phyloP scores from a whole-genome alignment of 2,888 invertebrate species.

The Ophraella communa region DNA sequence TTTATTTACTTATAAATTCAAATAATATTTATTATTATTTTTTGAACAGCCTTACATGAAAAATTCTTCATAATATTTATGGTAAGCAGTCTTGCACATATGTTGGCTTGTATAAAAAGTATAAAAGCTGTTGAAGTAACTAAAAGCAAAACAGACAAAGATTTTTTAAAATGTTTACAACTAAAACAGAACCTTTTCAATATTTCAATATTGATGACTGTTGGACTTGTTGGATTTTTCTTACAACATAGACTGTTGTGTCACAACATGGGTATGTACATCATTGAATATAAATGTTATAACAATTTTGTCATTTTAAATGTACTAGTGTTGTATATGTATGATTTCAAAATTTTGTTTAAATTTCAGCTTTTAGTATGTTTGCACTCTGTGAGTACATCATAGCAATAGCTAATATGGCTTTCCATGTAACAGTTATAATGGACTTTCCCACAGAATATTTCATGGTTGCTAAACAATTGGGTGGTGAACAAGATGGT shows the following conservation, averaged over 20 bases:
- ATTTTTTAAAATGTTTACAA: constrained; percentile 47
- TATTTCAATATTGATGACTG: constrained; percentile 78
- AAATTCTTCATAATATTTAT: constrained; percentile 92
- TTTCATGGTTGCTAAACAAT: constrained; percentile 68
- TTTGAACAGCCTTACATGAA: constrained; percentile 80
- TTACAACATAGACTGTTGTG: constrained; percentile 87
- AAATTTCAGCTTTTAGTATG: constrained; percentile 88
- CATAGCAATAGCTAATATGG: constrained; percentile 91
- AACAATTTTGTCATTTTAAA: neutral
- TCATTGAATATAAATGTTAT: neutral
- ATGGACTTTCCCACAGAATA: constrained; percentile 86
- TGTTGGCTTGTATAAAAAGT: constrained; percentile 75
- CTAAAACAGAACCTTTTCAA: constrained; percentile 78
- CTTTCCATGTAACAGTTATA: constrained; percentile 87
- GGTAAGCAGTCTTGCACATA: constrained; percentile 82
- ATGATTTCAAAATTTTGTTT: neutral
- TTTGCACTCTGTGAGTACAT: constrained; percentile 93
- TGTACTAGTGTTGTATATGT: constrained; percentile 1
- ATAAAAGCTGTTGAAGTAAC: constrained; percentile 53
- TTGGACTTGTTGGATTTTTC: constrained; percentile 87
- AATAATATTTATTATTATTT: neutral
- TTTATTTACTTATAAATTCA: too few species aligned
- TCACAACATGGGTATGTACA: constrained; percentile 81
- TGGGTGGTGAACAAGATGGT: neutral
- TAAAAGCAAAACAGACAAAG: constrained; percentile 40